These are phyloP conservation scores for Hiodon tergisus DNA, from an alignment of 2,113 vertebrate genomes.

Conservation along the genomic window DNA sequence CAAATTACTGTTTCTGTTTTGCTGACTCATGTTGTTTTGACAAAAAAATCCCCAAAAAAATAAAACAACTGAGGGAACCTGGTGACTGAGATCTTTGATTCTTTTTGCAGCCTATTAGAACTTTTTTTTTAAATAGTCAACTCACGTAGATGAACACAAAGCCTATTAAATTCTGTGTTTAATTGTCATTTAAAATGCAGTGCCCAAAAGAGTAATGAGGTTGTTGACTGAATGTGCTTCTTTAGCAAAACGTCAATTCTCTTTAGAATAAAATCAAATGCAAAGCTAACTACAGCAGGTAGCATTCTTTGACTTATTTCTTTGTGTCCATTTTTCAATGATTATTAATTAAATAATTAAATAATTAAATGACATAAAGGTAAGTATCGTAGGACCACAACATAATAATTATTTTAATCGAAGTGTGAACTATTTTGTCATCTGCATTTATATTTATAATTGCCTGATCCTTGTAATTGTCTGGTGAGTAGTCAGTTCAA, in stretches of 20 bases:
- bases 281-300: neutral
- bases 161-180: neutral
- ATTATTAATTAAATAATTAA: too few species aligned
- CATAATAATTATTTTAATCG: too few species aligned
- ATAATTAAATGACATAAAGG: too few species aligned
- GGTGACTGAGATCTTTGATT: neutral
- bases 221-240: neutral
- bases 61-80: neutral
- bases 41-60: neutral
- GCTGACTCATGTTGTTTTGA: constrained; percentile 42
- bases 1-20: constrained; percentile 54
- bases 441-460: neutral
- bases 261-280: neutral
- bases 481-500: neutral
- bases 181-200: neutral
- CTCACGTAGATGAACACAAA: neutral
- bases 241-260: neutral
- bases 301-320: neutral
- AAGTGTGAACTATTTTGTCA: too few species aligned
- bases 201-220: neutral
- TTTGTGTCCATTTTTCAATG: neutral
- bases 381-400: too few species aligned
- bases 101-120: neutral
- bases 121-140: neutral
- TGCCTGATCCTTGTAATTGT: neutral